Conservation (phyloP, 2,113 vertebrate genomes). For the Grammomys dolichurus region DNA sequence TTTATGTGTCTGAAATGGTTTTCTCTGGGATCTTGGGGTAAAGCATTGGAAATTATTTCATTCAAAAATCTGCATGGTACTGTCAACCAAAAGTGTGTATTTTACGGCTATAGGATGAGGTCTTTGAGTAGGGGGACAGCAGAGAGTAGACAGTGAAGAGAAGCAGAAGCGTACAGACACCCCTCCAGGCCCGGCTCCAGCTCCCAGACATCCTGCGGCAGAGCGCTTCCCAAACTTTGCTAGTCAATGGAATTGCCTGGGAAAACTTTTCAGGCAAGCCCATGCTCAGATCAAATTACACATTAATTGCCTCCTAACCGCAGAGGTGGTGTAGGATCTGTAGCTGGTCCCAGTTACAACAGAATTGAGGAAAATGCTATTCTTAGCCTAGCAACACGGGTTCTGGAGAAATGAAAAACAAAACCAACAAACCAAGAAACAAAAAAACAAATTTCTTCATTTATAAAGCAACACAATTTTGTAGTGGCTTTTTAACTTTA, state of each 20-base stretch:
- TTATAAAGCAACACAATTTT: not conserved
- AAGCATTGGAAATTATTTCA: not conserved
- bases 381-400: not conserved
- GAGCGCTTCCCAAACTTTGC: not conserved
- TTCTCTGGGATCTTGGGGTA: not conserved
- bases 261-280: not conserved
- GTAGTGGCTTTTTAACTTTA: slow-evolving; percentile 7
- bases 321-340: not conserved
- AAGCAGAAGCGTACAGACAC: not conserved
- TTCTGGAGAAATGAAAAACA: not conserved
- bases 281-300: not conserved
- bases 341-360: not conserved
- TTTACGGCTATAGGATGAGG: not conserved
- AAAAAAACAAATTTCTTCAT: not conserved
- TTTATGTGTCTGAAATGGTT: not conserved
- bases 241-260: not conserved
- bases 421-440: not conserved
- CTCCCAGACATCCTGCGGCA: not conserved
- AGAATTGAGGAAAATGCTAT: not conserved
- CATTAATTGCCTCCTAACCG: not conserved
- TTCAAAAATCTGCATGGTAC: not conserved
- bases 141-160: not conserved
- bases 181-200: rapidly evolving
- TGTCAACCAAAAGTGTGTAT: no score
- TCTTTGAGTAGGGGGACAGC: not conserved